Base-by-base conservation (phyloP, 23 tunicate genomes). In the Halocynthia roretzi region DNA sequence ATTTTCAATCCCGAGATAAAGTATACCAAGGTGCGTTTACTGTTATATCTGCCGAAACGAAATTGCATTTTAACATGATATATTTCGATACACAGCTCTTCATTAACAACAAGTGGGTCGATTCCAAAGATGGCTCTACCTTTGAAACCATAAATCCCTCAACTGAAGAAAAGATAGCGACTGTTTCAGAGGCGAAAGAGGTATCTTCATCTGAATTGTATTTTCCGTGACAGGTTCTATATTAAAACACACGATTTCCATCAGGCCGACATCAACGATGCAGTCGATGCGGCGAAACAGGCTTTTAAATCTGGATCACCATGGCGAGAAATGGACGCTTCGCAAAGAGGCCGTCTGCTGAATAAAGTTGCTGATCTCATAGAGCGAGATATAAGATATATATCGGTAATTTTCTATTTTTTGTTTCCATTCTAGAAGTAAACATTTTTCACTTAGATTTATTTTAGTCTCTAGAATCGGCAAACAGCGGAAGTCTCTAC, bases 281-380 rank as follows among this genome's bases (percentile, higher is more conserved):
- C 98, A 9, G 98, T 92, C 6, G 77, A 83, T 72, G 98, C 98
- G 6, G 98, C 98, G 17, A 55, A 64, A 60, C 87, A 78, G 51
- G 98, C 98, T 6, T 92, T 92, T 79, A 76, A 86, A 65, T 76
- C 78, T 12, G 98, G 93, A 17, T 92, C 98, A 44, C 86, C 84
- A 74, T 92, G 98, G 98, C 74, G 98, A 75, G 82, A 79, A 22
- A 92, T 85, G 84, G 98, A 92, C 80, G 89, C 98, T 69, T 86
- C 98, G 8, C 71, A 82, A 17, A 74, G 99, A 79, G 99, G 99
- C 7, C 52, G 54, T 50, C 80, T 96, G 50, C 57, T 96, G 40
- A 83, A 90, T 71, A 80, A 80, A 52, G 70, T 96, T 40, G 99
- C 99, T 10, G 99, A 96, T 79, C 70, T 96, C 50, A 96, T 96